A percentile compares a stretch with the other conserved stretches of the same genome.
Evolutionary conservation across 2,797 vertebrate species (phyloP).

Genomic region (Rousettus madagascariensis): DNA sequence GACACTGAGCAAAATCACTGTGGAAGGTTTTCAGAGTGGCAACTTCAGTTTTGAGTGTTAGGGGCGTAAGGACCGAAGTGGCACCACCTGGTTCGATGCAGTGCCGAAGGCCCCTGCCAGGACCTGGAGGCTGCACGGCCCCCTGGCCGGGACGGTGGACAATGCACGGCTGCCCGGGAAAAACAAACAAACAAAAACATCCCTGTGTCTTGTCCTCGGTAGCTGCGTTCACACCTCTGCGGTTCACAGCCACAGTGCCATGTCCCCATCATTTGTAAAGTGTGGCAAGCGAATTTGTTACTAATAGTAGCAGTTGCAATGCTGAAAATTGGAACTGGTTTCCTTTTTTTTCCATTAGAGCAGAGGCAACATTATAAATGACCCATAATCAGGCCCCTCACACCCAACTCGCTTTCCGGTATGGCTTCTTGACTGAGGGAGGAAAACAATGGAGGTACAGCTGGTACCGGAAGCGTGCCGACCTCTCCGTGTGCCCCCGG

Average conservation of each 20-base stretch:
- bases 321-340: neutral
- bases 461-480: neutral
- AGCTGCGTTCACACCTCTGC: neutral
- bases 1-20: neutral
- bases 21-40: neutral
- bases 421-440: neutral
- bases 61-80: neutral
- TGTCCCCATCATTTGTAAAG: neutral
- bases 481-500: neutral
- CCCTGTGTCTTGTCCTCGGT: neutral
- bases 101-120: neutral
- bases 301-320: neutral
- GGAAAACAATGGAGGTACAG: neutral
- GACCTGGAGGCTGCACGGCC: neutral
- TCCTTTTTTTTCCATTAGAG: slow-evolving; percentile 3
- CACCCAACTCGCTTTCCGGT: neutral
- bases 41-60: neutral
- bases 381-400: neutral
- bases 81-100: neutral
- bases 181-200: no score
- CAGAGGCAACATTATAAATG: slow-evolving; percentile 4
- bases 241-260: neutral
- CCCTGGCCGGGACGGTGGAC: neutral
- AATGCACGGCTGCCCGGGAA: neutral
- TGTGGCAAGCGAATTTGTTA: neutral